Evolutionary conservation across 1,140 invertebrate species (phyloP).

Genomic region (Popillia japonica): DNA sequence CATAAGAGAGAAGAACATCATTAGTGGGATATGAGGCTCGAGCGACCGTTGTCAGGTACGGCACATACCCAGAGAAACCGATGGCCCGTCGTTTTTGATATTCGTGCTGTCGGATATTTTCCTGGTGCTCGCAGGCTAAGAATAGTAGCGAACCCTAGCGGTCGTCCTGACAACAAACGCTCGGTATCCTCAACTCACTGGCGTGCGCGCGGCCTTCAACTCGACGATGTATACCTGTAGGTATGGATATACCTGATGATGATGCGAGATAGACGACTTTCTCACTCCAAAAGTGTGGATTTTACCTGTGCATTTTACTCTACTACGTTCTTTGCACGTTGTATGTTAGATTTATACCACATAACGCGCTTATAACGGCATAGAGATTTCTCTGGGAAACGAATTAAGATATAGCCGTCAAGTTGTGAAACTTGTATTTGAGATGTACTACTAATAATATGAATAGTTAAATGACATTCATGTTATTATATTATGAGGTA

Average conservation of each 20-base stretch:
- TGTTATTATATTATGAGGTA: too few relatives aligned
- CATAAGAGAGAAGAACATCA: background rate
- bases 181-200: slow-evolving; percentile 16
- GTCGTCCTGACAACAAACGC: slow-evolving; percentile 30
- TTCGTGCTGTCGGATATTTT: slow-evolving; percentile 25
- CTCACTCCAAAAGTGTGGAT: background rate
- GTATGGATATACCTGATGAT: background rate
- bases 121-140: slow-evolving; percentile 26
- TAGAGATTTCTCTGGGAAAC: too few relatives aligned
- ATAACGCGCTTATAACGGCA: background rate
- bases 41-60: background rate
- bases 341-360: background rate
- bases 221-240: slow-evolving; percentile 11
- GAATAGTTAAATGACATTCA: too few relatives aligned
- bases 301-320: background rate
- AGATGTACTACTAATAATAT: too few relatives aligned
- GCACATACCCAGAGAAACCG: slow-evolving; percentile 13
- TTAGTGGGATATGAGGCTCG: background rate
- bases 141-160: slow-evolving; percentile 34
- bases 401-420: too few relatives aligned
- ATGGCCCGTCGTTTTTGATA: slow-evolving; percentile 18
- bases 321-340: background rate
- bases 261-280: slow-evolving; percentile 21
- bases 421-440: too few relatives aligned
- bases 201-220: slow-evolving; percentile 26